Conservation (phyloP, 2,113 vertebrate genomes). For the Probosciger aterrimus region DNA sequence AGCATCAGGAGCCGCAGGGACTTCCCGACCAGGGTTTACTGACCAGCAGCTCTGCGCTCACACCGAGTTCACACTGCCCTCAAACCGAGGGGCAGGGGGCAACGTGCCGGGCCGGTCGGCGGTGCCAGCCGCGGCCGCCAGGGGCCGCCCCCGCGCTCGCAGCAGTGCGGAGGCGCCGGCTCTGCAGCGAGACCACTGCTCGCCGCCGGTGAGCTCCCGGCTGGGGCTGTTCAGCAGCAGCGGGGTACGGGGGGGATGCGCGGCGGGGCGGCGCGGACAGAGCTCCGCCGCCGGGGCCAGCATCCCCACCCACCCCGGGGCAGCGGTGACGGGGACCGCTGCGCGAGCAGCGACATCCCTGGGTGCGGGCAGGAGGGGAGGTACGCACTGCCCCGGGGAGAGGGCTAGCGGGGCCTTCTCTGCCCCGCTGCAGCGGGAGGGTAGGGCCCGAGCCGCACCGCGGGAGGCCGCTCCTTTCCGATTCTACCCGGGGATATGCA, state of each 20-base stretch:
- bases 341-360: background rate
- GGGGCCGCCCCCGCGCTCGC: background rate
- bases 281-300: background rate
- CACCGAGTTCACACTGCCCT: fast-evolving
- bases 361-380: background rate
- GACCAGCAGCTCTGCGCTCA: background rate
- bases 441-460: background rate
- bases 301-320: background rate
- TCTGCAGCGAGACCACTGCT: background rate
- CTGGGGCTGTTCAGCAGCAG: background rate
- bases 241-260: background rate
- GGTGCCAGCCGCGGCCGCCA: background rate
- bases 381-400: background rate
- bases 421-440: background rate
- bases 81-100: background rate
- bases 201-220: background rate
- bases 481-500: background rate
- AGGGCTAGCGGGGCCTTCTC: background rate
- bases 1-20: background rate
- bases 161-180: background rate
- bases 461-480: background rate
- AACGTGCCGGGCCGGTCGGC: background rate
- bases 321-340: background rate
- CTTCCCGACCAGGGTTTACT: background rate
- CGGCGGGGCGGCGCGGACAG: background rate